Conservation (phyloP, 1,140 invertebrate species). For the Harpegnathos saltator region DNA sequence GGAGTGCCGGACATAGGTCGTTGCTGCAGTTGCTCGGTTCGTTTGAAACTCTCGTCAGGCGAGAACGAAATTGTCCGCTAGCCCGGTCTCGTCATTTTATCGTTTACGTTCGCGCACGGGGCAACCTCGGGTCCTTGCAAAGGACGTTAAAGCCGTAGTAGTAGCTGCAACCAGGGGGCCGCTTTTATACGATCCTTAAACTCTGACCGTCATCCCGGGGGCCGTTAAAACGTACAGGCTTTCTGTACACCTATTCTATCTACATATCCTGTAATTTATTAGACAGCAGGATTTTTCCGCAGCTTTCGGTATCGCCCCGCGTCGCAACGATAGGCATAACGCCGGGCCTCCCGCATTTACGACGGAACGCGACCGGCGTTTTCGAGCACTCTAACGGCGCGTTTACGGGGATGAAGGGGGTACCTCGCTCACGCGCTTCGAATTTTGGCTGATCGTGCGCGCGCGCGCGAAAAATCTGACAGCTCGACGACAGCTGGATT, state of each 20-base stretch:
- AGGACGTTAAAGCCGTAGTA: conserved; percentile 31
- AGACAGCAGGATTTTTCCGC: background rate
- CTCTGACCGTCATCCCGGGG: background rate
- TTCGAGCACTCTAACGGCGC: too few relatives aligned
- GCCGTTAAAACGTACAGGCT: background rate
- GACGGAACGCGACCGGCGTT: background rate
- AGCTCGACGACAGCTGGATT: conserved; percentile 26
- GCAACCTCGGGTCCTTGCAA: conserved; percentile 14
- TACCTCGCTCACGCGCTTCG: background rate
- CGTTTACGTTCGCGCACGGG: conserved; percentile 53
- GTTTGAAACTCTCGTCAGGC: conserved; percentile 76
- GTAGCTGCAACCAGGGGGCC: conserved; percentile 27
- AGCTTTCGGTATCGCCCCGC: background rate
- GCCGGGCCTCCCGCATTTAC: background rate
- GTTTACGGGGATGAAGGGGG: too few relatives aligned
- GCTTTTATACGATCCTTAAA: conserved; percentile 45
- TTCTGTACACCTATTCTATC: background rate
- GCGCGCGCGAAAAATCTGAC: too few relatives aligned
- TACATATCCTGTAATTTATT: background rate
- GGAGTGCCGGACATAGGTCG: conserved; percentile 60
- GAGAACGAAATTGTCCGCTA: conserved; percentile 74
- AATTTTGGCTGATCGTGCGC: conserved; percentile 9
- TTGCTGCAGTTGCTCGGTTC: conserved; percentile 62
- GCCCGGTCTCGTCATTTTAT: conserved; percentile 69
- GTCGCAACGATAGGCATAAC: too few relatives aligned